phyloP scores from a whole-genome alignment of 2,888 invertebrate genomes.

The Electrophaes corylata region DNA sequence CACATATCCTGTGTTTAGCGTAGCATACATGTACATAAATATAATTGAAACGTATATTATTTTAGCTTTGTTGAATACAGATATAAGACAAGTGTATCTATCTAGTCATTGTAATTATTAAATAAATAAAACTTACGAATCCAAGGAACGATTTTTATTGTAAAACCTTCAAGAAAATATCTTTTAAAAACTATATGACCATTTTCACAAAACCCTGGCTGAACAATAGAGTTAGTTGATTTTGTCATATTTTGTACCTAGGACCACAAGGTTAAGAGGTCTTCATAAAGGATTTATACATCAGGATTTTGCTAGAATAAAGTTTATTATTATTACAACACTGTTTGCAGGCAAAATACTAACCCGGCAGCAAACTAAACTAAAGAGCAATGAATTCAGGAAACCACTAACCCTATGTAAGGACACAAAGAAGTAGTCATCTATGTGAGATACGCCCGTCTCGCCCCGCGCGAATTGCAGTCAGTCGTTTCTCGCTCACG shows the following conservation, averaged over 20 bases:
- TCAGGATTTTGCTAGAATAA: neutral
- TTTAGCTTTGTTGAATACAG: slow-evolving; percentile 30
- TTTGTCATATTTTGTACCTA: no score
- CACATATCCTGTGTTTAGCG: slow-evolving; percentile 19
- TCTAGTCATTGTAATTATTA: slow-evolving; percentile 23
- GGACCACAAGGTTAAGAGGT: no score
- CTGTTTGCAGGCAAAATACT: neutral
- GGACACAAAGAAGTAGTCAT: no score
- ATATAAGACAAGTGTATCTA: slow-evolving; percentile 15
- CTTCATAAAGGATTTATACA: neutral
- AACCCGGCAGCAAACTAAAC: neutral
- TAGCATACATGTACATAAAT: slow-evolving; percentile 41
- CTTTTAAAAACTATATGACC: neutral
- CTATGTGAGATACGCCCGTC: no score
- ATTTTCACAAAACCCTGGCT: neutral
- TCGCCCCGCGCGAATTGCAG: no score
- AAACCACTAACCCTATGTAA: neutral
- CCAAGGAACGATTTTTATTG: slow-evolving; percentile 43
- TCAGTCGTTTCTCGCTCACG: no score
- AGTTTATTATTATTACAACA: neutral
- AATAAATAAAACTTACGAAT: slow-evolving; percentile 24
- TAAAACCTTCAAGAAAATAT: neutral
- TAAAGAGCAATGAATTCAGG: neutral
- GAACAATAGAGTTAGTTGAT: neutral
- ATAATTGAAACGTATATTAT: slow-evolving; percentile 44